Base-by-base conservation (phyloP, 2,113 vertebrate species). In the Calyptomena viridis region DNA sequence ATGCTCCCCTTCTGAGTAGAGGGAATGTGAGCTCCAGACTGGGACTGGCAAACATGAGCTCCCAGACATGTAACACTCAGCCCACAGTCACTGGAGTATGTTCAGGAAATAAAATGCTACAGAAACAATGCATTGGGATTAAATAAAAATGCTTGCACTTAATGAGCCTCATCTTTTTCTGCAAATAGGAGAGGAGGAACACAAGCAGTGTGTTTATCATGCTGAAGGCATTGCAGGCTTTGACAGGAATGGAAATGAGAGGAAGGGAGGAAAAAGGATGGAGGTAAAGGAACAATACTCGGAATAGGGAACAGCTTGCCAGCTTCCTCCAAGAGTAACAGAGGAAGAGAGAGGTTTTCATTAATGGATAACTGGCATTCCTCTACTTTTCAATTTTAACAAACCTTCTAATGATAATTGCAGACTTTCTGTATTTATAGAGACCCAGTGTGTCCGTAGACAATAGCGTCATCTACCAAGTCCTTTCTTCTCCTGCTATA, bases 331-430 rank as follows among this genome's bases (percentile, higher is more conserved):
- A 31, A 90, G 78, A 40, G 33, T 69, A 93, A 89, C 31, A 72
- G 35, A 35, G 81, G 35, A 92, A 88, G 72, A 79, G n/a, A 75
- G 55, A 83, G 28, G 80, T 93, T 93, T 80, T 93, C 76, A 89
- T 89, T 91, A 87, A 52, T 88, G 63, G 73, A 67, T 94, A 96
- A 92, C 50, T 93, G 89, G 49, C 84, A 62, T 88, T 89, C 72
- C 77, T 81, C 84, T 93, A 84, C 84, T 98, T 97, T 94, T 94
- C 97, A 96, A 59, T 94, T 86, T 91, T 81, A 97, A 97, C 95
- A 97, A 97, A 96, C 94, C 83, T 94, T 95, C 94, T 97, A 95
- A 97, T 97, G 91, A 97, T 97, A 96, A 97, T 96, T 97, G 71
- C 80, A 93, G 89, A 84, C 62, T 94, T 68, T 90, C 82, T 93